Percentiles rank a stretch among this genome's conserved stretches.
These are phyloP conservation scores for Pachyuromys duprasi DNA, from an alignment of 2,797 vertebrate species.

Conservation along the genomic window DNA sequence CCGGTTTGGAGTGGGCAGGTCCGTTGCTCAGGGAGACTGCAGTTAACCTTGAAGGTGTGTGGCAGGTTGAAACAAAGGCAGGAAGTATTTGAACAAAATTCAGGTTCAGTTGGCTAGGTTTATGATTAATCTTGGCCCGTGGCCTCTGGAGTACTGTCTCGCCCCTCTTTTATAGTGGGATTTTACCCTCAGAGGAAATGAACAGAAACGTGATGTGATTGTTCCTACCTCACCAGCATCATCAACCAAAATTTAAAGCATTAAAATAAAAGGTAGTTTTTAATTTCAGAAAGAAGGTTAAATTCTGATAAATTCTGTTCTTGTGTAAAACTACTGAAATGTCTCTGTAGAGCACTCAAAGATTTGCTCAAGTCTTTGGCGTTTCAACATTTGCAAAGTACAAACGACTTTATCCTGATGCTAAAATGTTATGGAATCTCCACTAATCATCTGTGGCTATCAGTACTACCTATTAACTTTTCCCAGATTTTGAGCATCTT, in stretches of 20 bases:
- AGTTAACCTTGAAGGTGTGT: conserved; percentile 77
- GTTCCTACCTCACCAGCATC: neutral
- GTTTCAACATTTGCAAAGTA: conserved; percentile 45
- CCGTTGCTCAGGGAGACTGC: conserved; percentile 62
- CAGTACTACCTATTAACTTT: conserved; percentile 1
- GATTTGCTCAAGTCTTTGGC: conserved; percentile 1
- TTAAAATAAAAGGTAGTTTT: conserved; percentile 42
- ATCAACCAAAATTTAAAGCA: conserved; percentile 29
- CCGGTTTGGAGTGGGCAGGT: conserved; percentile 35
- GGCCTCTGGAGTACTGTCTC: conserved; percentile 47
- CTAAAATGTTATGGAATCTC: neutral
- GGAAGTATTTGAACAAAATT: conserved; percentile 76
- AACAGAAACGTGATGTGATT: neutral
- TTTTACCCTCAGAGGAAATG: neutral
- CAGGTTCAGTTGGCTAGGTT: conserved; percentile 64
- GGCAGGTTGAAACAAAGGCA: conserved; percentile 76
- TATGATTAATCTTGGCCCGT: conserved; percentile 78
- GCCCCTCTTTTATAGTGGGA: conserved; percentile 4
- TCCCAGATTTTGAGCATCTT: conserved; percentile 23
- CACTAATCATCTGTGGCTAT: neutral
- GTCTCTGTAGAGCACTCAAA: conserved; percentile 13
- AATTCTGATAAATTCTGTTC: neutral
- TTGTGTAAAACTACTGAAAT: neutral
- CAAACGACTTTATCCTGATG: neutral
- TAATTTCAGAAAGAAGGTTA: conserved; percentile 34